Evolutionary conservation across 2,113 vertebrate genomes (phyloP).

Genomic region (Corythaixoides concolor): DNA sequence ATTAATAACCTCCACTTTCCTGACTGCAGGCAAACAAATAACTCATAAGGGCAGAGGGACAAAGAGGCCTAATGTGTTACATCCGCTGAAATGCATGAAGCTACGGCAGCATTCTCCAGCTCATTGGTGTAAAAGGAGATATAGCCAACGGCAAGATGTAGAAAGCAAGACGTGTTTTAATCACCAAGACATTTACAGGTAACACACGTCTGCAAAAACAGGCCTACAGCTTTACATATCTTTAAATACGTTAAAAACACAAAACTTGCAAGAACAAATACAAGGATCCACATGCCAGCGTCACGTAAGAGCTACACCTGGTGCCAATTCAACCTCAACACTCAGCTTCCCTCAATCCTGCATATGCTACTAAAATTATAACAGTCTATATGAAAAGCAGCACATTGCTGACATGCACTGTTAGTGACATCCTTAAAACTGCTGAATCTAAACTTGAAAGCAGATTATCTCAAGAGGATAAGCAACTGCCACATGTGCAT

Average conservation of each 20-base stretch:
- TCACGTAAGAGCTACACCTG: neutral
- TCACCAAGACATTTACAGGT: neutral
- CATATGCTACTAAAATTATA: neutral
- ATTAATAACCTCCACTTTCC: neutral
- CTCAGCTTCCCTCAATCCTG: neutral
- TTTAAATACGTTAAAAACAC: neutral
- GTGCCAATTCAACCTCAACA: neutral
- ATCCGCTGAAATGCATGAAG: neutral
- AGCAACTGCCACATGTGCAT: conserved; percentile 46
- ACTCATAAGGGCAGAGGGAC: neutral
- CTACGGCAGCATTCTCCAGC: neutral
- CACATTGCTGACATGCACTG: conserved; percentile 26
- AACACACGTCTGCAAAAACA: neutral
- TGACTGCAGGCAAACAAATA: neutral
- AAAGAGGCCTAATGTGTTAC: neutral
- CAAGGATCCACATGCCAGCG: neutral
- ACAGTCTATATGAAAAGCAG: neutral
- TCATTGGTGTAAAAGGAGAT: neutral
- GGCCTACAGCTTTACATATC: neutral
- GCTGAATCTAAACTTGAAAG: conserved; percentile 55
- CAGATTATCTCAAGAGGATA: conserved; percentile 66
- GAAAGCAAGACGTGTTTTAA: neutral
- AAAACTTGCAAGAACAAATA: neutral
- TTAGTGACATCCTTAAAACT: neutral
- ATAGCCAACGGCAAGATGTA: neutral